These are phyloP conservation scores for Scolopax mira DNA, from an alignment of 2,113 vertebrate genomes.

Conservation along the genomic window DNA sequence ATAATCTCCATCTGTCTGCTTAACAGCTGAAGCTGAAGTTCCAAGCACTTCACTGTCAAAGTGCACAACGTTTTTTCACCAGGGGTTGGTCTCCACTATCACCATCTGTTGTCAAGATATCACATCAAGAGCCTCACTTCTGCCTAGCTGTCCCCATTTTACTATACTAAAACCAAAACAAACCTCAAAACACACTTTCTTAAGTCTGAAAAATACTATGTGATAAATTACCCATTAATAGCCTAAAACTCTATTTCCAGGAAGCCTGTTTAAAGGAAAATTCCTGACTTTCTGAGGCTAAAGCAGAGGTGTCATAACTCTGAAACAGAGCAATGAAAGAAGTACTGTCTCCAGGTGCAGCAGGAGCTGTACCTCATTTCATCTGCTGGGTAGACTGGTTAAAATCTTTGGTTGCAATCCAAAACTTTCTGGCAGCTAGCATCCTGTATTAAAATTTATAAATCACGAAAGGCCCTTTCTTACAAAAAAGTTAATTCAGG, in stretches of 20 bases:
- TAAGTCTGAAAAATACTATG: conserved; percentile 64
- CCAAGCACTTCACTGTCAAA: conserved; percentile 33
- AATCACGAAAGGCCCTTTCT: conserved; percentile 78
- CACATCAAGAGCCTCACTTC: conserved; percentile 11
- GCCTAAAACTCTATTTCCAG: conserved; percentile 75
- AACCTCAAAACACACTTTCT: conserved; percentile 57
- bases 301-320: conserved; percentile 76
- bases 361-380: conserved; percentile 67
- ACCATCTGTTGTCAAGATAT: conserved; percentile 9
- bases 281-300: conserved; percentile 72
- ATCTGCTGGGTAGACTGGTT: conserved; percentile 69
- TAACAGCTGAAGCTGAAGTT: not conserved
- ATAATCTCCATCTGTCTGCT: conserved; percentile 47
- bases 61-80: not conserved
- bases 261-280: conserved; percentile 78
- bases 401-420: conserved; percentile 72
- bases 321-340: conserved; percentile 75
- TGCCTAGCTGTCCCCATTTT: conserved; percentile 34
- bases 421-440: conserved; percentile 76
- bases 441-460: conserved; percentile 82
- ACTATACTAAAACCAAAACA: conserved; percentile 29
- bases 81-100: not conserved
- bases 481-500: conserved; percentile 78
- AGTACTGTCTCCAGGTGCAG: conserved; percentile 77
- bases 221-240: conserved; percentile 77